Percentiles rank a stretch among this genome's conserved stretches.
Conservation (phyloP, 2,113 vertebrate species). For the Propithecus coquereli region DNA sequence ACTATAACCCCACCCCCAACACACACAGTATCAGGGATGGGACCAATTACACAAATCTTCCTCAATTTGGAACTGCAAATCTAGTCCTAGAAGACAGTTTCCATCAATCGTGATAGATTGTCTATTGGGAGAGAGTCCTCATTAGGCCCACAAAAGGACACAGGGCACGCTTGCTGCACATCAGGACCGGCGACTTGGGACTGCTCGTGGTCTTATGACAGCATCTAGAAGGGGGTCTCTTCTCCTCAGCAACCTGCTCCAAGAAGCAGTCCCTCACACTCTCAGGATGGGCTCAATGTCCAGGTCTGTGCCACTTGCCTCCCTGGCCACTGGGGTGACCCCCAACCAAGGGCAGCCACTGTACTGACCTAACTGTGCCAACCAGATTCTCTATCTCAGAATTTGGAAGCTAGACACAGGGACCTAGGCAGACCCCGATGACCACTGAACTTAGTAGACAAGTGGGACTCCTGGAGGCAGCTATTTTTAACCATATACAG, state of each 20-base stretch:
- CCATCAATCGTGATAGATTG: not conserved
- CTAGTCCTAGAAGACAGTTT: not conserved
- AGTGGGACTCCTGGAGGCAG: not conserved
- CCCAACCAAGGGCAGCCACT: not conserved
- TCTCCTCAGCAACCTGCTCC: not conserved
- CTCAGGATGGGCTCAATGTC: not conserved
- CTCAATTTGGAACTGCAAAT: not conserved
- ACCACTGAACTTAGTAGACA: not conserved
- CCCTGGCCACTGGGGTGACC: not conserved
- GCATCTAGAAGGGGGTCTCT: not conserved
- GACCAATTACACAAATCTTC: not conserved
- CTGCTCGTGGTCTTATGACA: not conserved
- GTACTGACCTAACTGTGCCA: not conserved
- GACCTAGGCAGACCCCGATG: not conserved
- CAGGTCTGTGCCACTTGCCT: not conserved
- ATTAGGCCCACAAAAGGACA: not conserved
- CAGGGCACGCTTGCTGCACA: rapidly evolving
- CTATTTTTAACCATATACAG: not conserved
- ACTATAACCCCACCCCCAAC: too few relatives aligned
- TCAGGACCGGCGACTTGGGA: not conserved
- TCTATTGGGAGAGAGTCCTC: not conserved
- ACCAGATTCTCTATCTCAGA: not conserved
- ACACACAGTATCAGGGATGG: not conserved
- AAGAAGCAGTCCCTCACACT: not conserved
- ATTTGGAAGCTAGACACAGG: not conserved